Percentiles rank a stretch among this genome's conserved stretches.
phyloP scores from a whole-genome alignment of 2,113 vertebrate species.

The Mormyrus lacerda region DNA sequence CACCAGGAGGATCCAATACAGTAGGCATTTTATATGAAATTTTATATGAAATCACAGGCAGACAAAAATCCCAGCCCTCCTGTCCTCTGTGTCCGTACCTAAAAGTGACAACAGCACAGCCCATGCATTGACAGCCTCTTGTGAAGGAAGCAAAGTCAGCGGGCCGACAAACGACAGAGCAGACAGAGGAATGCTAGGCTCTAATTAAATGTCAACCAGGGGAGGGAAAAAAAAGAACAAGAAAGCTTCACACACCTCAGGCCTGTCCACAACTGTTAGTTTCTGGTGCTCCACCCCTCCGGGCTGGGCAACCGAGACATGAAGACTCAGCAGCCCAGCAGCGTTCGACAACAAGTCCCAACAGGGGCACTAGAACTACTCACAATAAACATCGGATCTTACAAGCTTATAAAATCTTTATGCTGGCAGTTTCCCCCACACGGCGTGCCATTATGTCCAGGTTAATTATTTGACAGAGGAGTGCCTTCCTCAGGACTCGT shows the following conservation, averaged over 20 bases:
- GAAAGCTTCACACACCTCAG: not conserved
- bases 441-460: not conserved
- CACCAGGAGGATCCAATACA: not conserved
- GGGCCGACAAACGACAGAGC: not conserved
- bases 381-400: not conserved
- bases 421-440: not conserved
- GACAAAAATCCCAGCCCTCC: not conserved
- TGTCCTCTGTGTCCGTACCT: not conserved
- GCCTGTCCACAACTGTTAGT: not conserved
- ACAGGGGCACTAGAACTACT: not conserved
- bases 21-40: not conserved
- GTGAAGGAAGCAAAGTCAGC: not conserved
- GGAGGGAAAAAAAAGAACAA: not conserved
- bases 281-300: not conserved
- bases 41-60: not conserved
- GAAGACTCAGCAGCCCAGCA: not conserved
- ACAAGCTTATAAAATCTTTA: not conserved
- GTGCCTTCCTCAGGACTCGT: not conserved
- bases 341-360: not conserved
- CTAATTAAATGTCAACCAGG: not conserved
- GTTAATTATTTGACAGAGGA: not conserved
- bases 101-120: not conserved
- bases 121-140: not conserved
- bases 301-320: not conserved
- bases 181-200: not conserved